A percentile compares a stretch with the other conserved stretches of the same genome.
Evolutionary conservation across 2,113 vertebrate genomes (phyloP).

Genomic region (Pseudorhombus dupliciocellatus): DNA sequence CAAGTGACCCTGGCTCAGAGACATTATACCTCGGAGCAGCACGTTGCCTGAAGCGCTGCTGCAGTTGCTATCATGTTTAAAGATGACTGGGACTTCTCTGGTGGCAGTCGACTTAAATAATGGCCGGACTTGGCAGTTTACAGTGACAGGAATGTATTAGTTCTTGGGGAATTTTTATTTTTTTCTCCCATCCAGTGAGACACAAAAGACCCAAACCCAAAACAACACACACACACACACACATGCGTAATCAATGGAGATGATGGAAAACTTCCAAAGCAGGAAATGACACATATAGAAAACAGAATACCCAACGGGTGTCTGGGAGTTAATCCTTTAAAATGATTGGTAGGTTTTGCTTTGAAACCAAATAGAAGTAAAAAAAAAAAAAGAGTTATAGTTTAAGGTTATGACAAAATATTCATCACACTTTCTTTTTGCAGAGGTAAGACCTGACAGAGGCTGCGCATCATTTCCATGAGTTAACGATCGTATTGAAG

Average conservation of each 20-base stretch:
- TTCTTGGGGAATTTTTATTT: constrained; percentile 32
- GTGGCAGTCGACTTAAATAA: constrained; percentile 63
- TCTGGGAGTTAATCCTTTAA: constrained; percentile 44
- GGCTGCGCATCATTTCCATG: constrained; percentile 18
- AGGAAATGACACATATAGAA: constrained; percentile 54
- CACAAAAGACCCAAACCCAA: constrained; percentile 43
- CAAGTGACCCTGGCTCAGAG: constrained; percentile 18
- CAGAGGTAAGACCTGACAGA: constrained; percentile 3
- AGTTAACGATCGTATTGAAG: constrained; percentile 17
- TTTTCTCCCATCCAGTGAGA: constrained; percentile 15
- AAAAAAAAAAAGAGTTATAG: constrained; percentile 7
- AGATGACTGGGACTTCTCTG: constrained; percentile 64
- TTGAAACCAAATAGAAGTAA: constrained; percentile 3
- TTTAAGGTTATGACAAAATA: constrained; percentile 14
- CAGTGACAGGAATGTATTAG: constrained; percentile 62
- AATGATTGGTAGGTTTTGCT: constrained; percentile 30
- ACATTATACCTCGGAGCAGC: constrained; percentile 36
- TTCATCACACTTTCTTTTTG: constrained; percentile 7
- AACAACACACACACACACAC: constrained; percentile 5
- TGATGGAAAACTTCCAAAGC: constrained; percentile 64
- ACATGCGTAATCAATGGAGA: constrained; percentile 53
- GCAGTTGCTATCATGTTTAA: constrained; percentile 61
- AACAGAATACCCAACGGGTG: constrained; percentile 41
- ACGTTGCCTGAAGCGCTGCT: constrained; percentile 39
- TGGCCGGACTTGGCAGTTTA: constrained; percentile 57